Evolutionary conservation across 2,113 vertebrate genomes (phyloP).

Genomic region (Takifugu bimaculatus): DNA sequence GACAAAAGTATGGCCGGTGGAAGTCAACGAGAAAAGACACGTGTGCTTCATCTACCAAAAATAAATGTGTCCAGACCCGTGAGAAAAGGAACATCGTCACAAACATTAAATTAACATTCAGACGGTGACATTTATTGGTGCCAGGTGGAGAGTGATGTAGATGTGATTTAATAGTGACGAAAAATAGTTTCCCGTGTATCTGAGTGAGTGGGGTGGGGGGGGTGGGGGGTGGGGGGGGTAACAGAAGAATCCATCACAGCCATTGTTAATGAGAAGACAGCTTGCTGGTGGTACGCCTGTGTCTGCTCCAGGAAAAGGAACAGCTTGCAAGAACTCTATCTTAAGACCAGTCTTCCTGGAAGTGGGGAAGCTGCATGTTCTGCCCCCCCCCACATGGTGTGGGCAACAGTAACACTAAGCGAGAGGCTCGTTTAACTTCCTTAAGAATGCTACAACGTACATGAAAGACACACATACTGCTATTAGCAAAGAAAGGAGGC

Average conservation of each 20-base stretch:
- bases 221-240: not conserved
- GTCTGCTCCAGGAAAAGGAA: constrained; percentile 23
- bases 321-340: constrained; percentile 26
- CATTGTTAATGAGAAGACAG: constrained; percentile 30
- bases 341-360: constrained; percentile 13
- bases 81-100: constrained; percentile 11
- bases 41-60: constrained; percentile 47
- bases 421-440: not conserved
- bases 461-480: constrained; percentile 30
- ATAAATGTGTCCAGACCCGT: constrained; percentile 30
- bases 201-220: constrained; percentile 15
- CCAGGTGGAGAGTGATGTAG: constrained; percentile 11
- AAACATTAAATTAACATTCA: constrained; percentile 50
- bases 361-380: constrained; percentile 6
- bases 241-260: constrained; percentile 7
- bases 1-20: constrained; percentile 77
- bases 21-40: constrained; percentile 50
- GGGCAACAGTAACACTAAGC: too few relatives aligned
- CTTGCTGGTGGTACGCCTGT: constrained; percentile 55
- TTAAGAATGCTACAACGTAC: constrained; percentile 29
- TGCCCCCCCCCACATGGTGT: too few relatives aligned
- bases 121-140: constrained; percentile 44
- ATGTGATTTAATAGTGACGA: constrained; percentile 50
- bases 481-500: not conserved
- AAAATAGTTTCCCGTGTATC: constrained; percentile 36